Base-by-base conservation (phyloP, 2,888 invertebrate genomes). In the Criorhina ranunculi region DNA sequence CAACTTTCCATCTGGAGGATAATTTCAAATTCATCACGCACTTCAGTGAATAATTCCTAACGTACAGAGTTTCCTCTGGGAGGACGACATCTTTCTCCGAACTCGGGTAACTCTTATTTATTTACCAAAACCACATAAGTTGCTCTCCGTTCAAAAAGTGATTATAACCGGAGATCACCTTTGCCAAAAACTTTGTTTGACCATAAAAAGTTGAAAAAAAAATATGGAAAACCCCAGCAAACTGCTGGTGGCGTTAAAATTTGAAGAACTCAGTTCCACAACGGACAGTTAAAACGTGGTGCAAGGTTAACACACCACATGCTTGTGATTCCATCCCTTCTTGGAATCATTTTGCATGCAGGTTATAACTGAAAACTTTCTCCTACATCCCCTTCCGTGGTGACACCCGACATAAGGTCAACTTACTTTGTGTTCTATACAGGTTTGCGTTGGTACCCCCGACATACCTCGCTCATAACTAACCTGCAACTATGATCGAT, bases 341-440 rank as follows among this genome's bases (percentile, higher is more conserved):
- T 73, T 85, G 44, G 44, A 64, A 75, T 80, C 75, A 85, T 76
- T 80, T 80, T 69, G 70, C 69, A 80, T 85, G 75, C 85, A 85
- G 67, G 70, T 76, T 70, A 80, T 66, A 53, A 46, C 70, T 55
- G 53, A 66, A 72, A 85, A 80, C 80, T 82, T 85, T 76, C 44
- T 62, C 80, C 55, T 70, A 73, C 69, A 57, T 42, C 35, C 33
- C 37, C 40, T 67, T 73, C 15, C 37, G 24, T 42, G 5, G 12
- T 40, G 7, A 29, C 44, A 53, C 37, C 67, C 46, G 37, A 55
- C n/a, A 62, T 70, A 79, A 57, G 80, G 85, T 85, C 80, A 70
- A 80, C 46, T 59, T 42, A 73, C 49, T 62, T 62, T 78, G 72
- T 75, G 69, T 40, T 72, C 67, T 12, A 44, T 29, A 49, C 66